These are phyloP conservation scores for Hyles vespertilio DNA, from an alignment of 1,140 invertebrate genomes.

Conservation along the genomic window DNA sequence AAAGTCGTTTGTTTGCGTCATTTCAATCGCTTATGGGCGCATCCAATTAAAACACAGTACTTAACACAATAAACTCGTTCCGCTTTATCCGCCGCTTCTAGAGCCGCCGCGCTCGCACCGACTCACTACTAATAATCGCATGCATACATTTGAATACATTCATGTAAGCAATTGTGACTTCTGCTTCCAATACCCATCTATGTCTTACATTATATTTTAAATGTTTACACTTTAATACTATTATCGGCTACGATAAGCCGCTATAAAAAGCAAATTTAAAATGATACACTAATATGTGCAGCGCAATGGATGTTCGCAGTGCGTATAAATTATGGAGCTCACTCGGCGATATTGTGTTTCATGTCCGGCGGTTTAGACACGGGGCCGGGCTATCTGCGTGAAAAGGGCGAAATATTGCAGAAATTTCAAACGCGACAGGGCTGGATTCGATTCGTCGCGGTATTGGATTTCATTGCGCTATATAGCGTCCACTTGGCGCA, in stretches of 20 bases:
- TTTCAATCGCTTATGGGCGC: constrained; percentile 27
- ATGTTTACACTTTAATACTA: constrained; percentile 1
- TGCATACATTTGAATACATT: constrained; percentile 64
- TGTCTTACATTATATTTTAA: constrained; percentile 1
- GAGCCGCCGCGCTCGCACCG: constrained; percentile 26
- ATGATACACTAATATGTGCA: constrained; percentile 53
- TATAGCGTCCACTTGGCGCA: constrained; percentile 45
- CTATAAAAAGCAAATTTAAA: constrained; percentile 28
- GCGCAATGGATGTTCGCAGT: constrained; percentile 36
- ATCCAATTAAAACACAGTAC: constrained; percentile 53
- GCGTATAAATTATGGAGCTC: constrained; percentile 68
- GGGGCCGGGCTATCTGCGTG: constrained; percentile 60
- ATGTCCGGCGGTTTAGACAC: constrained; percentile 66
- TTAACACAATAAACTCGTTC: constrained; percentile 45
- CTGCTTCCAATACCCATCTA: constrained; percentile 3
- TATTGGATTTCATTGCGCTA: constrained; percentile 71
- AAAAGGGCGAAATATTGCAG: constrained; percentile 73
- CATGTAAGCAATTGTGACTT: constrained; percentile 43
- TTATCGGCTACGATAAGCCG: background rate
- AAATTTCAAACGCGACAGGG: constrained; percentile 70
- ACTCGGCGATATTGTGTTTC: constrained; percentile 71
- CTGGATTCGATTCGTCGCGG: constrained; percentile 70
- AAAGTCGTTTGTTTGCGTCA: background rate
- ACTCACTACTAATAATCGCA: constrained; percentile 36
- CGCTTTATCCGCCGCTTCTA: constrained; percentile 16